Percentiles rank a stretch among this genome's conserved stretches.
These are phyloP conservation scores for Phodopus roborovskii DNA, from an alignment of 2,113 vertebrate species.

Conservation along the genomic window DNA sequence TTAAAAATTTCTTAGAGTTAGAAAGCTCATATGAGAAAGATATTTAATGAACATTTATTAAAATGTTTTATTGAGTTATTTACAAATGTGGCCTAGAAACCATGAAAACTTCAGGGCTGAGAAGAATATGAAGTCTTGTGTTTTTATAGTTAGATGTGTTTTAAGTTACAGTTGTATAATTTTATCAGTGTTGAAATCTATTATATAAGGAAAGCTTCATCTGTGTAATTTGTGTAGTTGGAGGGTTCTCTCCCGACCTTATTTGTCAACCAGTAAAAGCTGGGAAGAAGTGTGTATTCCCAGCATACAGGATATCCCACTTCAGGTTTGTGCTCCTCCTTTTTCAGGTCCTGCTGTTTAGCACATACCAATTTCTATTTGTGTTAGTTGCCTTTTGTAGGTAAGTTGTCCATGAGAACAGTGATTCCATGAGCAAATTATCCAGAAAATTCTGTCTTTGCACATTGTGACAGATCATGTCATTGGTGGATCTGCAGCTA, in stretches of 20 bases:
- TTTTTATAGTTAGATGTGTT: neutral
- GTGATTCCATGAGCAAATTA: constrained; percentile 93
- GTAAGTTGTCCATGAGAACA: constrained; percentile 93
- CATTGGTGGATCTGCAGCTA: constrained; percentile 82
- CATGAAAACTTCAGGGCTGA: constrained; percentile 76
- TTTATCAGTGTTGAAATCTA: neutral
- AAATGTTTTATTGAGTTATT: constrained; percentile 60
- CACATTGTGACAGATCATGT: constrained; percentile 83
- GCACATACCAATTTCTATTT: constrained; percentile 86
- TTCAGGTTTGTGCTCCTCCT: constrained; percentile 19
- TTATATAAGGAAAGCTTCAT: neutral
- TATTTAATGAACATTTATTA: neutral
- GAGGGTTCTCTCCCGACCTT: too few species aligned
- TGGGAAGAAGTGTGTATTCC: too few species aligned
- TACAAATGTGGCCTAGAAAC: constrained; percentile 72
- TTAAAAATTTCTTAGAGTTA: neutral
- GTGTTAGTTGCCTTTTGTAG: constrained; percentile 87
- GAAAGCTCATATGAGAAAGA: neutral
- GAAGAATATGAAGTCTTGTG: constrained; percentile 67
- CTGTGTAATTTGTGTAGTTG: neutral
- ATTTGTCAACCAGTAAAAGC: too few species aligned
- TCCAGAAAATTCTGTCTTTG: constrained; percentile 91
- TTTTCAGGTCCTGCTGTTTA: neutral
- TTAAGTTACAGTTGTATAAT: neutral
- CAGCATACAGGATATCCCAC: too few species aligned